Evolutionary conservation across 64 coral and sea anemone species (phyloP), one percentile per base, ranked within the genome.

Genomic region (Stichodactyla mertensii): DNA sequence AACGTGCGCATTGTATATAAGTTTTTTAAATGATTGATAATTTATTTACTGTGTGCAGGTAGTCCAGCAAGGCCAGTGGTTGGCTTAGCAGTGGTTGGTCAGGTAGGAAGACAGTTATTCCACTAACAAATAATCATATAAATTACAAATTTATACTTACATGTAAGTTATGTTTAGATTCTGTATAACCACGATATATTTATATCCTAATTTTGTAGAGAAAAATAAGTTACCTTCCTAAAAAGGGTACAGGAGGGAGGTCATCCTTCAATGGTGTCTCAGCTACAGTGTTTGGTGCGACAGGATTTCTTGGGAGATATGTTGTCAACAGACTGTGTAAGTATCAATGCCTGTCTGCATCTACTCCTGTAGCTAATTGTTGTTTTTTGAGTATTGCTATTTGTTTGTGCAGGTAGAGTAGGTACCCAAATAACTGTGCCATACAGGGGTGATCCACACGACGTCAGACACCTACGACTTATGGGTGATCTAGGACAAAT

Each of bases 281-380:
- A 60, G 97, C 97, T 16, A 99, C 97, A 53, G 97, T 99, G 20
- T 99, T 99, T 89, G 97, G 97, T 52, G 85, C 90, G 11, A 99
- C 97, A 90, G 97, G 97, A 6, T 99, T 99, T 77, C 82, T 99
- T 13, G 97, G 97, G 54, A 90, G 90, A 99, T 99, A 99, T 99
- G 90, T 99, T 14, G 77, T 95, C 27, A 99, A 99, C 80, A 92
- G 97, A 90, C 77, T 99, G 24, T 87, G 97, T 99, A 92, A 90
- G 83, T 64, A 86, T 77, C 28, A 20, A 20, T 15, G 4, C 0
- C 56, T 58, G 56, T 58, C 14, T 36, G 14, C 51, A 67, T 51
- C 16, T 64, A 77, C 16, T 36, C 20, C 19, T 79, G 19, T 45
- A 45, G 36, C 36, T 45, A 45, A 45, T 2, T 45, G 36, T 45